Conservation (phyloP, 2,113 vertebrate genomes). For the Lycaon pictus region DNA sequence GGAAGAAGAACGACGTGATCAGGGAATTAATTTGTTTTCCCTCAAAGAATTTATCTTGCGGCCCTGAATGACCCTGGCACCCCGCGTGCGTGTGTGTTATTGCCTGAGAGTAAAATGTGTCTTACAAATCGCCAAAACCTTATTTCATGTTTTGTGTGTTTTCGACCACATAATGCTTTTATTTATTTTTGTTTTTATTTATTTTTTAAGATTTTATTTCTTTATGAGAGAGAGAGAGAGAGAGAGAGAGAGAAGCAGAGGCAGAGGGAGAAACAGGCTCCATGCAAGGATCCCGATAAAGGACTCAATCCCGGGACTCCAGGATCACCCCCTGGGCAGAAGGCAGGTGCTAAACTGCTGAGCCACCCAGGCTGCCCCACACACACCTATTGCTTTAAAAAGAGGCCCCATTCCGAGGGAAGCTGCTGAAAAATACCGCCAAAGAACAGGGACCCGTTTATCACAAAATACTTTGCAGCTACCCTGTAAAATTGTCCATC, state of each 20-base stretch:
- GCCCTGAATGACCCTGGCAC: background rate
- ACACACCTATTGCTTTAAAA: background rate
- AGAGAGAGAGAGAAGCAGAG: no score
- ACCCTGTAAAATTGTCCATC: background rate
- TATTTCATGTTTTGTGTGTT: background rate
- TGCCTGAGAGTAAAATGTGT: background rate
- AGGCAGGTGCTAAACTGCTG: no score
- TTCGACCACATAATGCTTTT: background rate
- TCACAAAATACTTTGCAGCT: background rate
- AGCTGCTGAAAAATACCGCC: background rate
- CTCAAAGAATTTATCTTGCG: background rate
- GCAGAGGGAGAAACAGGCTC: no score
- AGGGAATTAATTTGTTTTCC: background rate
- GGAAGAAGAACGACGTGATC: background rate
- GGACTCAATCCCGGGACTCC: no score
- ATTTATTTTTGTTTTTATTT: no score
- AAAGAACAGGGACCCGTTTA: background rate
- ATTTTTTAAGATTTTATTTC: no score
- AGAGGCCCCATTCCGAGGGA: background rate
- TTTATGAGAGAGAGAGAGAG: no score
- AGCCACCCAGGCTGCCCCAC: no score
- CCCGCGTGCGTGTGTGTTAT: rapidly evolving
- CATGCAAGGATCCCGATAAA: rapidly evolving
- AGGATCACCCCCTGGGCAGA: no score
- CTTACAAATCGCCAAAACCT: background rate